Percentiles rank a stretch among this genome's conserved stretches.
Conservation (phyloP, 1,140 invertebrate species). For the Caenorhabditis tropicalis region DNA sequence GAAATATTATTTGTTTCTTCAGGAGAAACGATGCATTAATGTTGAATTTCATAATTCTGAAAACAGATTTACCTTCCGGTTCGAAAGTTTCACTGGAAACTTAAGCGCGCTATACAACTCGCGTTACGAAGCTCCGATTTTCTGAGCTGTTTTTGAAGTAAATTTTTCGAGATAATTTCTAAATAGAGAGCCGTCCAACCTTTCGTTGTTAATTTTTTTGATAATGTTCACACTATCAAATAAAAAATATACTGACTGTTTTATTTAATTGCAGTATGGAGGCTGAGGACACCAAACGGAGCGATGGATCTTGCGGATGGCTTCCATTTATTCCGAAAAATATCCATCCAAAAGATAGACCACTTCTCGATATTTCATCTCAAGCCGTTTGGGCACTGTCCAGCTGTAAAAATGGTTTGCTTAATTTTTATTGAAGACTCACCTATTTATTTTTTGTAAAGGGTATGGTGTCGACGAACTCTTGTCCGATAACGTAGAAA, state of each 20-base stretch:
- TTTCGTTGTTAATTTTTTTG: no score
- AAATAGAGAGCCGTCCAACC: no score
- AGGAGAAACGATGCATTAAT: no score
- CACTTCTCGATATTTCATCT: constrained; percentile 11
- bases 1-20: no score
- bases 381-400: constrained; percentile 41
- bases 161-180: neutral
- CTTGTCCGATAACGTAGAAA: constrained; percentile 34
- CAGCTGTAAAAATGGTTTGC: constrained; percentile 47
- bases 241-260: no score
- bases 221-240: neutral
- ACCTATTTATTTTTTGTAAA: neutral
- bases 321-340: neutral
- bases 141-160: no score
- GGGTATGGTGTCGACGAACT: constrained; percentile 49
- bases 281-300: neutral
- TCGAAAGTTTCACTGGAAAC: no score
- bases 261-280: neutral
- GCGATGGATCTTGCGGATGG: neutral
- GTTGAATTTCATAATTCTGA: no score
- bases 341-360: neutral
- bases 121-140: neutral
- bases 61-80: no score
- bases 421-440: neutral
- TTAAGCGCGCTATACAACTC: neutral